phyloP scores from a whole-genome alignment of 2,113 vertebrate species.

The Phaethon lepturus region DNA sequence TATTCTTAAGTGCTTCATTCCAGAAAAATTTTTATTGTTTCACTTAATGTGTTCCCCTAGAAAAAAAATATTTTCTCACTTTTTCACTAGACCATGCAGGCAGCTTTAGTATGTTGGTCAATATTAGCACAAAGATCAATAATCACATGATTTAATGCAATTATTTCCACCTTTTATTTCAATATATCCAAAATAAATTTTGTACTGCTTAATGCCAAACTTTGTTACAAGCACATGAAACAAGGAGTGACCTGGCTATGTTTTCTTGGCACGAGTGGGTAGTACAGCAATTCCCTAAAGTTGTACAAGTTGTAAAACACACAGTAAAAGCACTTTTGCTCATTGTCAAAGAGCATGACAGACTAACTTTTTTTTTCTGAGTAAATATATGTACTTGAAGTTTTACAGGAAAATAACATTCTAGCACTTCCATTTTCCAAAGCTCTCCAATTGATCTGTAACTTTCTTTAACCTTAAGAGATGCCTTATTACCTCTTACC shows the following conservation, averaged over 20 bases:
- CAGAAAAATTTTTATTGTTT: not conserved
- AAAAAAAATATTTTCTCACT: not conserved
- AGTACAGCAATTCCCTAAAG: not conserved
- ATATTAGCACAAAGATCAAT: not conserved
- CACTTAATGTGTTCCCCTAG: rapidly evolving
- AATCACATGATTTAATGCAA: not conserved
- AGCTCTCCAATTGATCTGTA: not conserved
- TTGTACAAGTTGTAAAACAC: not conserved
- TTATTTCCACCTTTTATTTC: not conserved
- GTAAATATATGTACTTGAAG: not conserved
- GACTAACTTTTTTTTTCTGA: not conserved
- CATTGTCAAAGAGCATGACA: not conserved
- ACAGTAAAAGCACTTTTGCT: not conserved
- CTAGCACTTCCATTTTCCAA: not conserved
- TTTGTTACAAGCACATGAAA: not conserved
- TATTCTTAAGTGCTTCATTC: not conserved
- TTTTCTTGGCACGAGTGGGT: not conserved
- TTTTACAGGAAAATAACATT: not conserved
- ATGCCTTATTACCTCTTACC: not conserved
- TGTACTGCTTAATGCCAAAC: not conserved
- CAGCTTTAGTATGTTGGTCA: not conserved
- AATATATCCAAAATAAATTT: not conserved
- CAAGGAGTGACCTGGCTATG: not conserved
- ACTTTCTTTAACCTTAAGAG: not conserved
- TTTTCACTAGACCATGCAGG: not conserved